phyloP scores from a whole-genome alignment of 2,113 vertebrate genomes.

The Chrysochloris asiatica region DNA sequence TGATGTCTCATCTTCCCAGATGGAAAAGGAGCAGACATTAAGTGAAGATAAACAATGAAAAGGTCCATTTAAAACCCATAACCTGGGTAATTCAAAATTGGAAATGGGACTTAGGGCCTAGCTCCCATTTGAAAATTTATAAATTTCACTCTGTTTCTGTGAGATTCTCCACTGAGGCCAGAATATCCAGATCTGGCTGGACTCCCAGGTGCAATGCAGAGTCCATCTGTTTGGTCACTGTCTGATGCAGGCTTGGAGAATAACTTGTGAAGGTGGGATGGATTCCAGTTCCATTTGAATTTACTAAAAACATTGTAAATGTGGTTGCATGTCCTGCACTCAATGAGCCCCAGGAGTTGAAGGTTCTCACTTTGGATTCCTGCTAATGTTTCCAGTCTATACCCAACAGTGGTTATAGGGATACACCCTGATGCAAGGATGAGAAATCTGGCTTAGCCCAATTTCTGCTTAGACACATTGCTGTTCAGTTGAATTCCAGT shows the following conservation, averaged over 20 bases:
- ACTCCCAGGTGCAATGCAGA: constrained; percentile 16
- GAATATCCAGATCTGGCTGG: constrained; percentile 50
- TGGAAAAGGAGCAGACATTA: constrained; percentile 56
- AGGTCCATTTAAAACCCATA: constrained; percentile 66
- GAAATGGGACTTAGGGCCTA: not conserved
- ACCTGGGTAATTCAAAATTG: not conserved
- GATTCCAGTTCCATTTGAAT: constrained; percentile 10
- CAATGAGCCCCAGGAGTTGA: not conserved
- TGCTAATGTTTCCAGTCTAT: not conserved
- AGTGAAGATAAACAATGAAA: constrained; percentile 65
- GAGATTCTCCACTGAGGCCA: not conserved
- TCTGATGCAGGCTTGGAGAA: constrained; percentile 25
- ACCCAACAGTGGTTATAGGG: not conserved
- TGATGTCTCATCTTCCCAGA: constrained; percentile 70
- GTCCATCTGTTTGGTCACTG: constrained; percentile 65
- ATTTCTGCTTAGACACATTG: not conserved
- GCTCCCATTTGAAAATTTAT: constrained; percentile 18
- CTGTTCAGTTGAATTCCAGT: not conserved
- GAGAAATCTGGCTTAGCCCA: not conserved
- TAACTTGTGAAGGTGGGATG: not conserved
- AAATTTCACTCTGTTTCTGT: constrained; percentile 10
- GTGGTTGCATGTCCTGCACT: not conserved
- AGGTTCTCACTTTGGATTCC: not conserved
- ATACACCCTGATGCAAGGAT: not conserved
- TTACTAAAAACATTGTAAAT: constrained; percentile 53